Conservation (phyloP, 2,888 invertebrate species). For the Clistopyga incitator region DNA sequence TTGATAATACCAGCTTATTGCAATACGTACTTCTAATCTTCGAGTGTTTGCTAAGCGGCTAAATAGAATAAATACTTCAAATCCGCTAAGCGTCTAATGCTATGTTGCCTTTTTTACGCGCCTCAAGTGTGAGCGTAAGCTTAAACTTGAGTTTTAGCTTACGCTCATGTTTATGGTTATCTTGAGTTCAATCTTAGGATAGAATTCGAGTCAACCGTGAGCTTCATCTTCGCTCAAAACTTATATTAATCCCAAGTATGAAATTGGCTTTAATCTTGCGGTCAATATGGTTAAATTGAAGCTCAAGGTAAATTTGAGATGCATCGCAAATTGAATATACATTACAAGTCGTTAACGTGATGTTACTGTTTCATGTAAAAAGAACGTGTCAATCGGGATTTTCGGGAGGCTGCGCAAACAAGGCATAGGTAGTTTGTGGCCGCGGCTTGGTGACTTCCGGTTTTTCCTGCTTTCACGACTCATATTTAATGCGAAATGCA, state of each 20-base stretch:
- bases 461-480: background rate
- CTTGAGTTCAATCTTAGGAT: background rate
- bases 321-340: background rate
- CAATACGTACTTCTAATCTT: background rate
- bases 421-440: background rate
- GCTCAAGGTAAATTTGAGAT: background rate
- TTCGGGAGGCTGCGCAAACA: background rate
- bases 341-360: background rate
- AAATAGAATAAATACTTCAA: background rate
- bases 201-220: background rate
- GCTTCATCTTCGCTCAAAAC: background rate
- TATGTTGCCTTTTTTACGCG: background rate
- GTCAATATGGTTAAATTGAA: background rate
- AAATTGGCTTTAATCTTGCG: background rate
- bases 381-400: background rate
- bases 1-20: slow-evolving; percentile 6
- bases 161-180: background rate
- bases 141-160: background rate
- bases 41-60: background rate
- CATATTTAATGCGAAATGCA: background rate
- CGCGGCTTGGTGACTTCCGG: background rate
- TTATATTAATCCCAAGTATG: background rate
- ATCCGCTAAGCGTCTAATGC: background rate
- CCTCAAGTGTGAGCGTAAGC: background rate
- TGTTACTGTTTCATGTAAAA: background rate